A percentile compares a stretch with the other conserved stretches of the same genome.
Evolutionary conservation across 2,888 invertebrate species (phyloP).

Genomic region (Rhodophaea formosa): DNA sequence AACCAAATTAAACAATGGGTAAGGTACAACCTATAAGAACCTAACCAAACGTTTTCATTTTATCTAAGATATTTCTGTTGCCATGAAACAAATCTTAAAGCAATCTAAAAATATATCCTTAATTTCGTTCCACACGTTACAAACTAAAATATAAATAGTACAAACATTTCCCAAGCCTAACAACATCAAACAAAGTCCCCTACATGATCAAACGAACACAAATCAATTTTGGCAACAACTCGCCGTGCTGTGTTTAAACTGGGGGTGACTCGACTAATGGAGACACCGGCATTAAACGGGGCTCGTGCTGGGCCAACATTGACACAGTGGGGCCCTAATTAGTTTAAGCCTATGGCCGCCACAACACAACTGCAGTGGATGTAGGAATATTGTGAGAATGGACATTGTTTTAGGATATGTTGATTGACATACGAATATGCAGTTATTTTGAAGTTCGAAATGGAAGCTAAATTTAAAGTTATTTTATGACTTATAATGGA

Average conservation of each 20-base stretch:
- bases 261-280: conserved; percentile 70
- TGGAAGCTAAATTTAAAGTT: no score
- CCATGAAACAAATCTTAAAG: neutral
- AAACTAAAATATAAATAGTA: conserved; percentile 1
- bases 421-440: no score
- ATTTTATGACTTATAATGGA: no score
- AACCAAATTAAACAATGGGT: no score
- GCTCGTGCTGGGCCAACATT: conserved; percentile 74
- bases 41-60: no score
- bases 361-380: conserved; percentile 42
- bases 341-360: conserved; percentile 71
- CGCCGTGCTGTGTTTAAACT: conserved; percentile 67
- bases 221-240: conserved; percentile 76
- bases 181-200: conserved; percentile 21
- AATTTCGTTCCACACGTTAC: neutral
- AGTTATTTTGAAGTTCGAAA: no score
- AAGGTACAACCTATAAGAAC: no score
- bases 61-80: no score
- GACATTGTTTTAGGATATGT: conserved; percentile 12
- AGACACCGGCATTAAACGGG: conserved; percentile 78
- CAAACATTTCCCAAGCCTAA: conserved; percentile 1
- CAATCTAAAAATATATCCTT: neutral
- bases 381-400: conserved; percentile 34
- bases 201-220: conserved; percentile 56
- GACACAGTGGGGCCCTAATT: conserved; percentile 76